Conservation (phyloP, 2,113 vertebrate genomes). For the Brachionichthys hirsutus region DNA sequence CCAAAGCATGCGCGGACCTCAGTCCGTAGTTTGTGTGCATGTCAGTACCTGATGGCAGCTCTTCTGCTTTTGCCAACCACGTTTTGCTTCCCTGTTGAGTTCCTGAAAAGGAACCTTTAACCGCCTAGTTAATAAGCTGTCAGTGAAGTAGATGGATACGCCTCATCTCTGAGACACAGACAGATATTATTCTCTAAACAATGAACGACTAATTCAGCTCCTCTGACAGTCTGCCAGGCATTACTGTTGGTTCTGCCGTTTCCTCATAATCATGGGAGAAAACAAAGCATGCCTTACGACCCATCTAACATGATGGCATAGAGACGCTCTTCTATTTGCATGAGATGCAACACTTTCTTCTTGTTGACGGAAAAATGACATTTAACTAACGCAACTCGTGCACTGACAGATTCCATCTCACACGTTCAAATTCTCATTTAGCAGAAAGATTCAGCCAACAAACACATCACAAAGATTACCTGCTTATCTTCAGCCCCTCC, state of each 20-base stretch:
- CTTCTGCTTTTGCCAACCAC: conserved; percentile 11
- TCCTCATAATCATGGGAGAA: conserved; percentile 1
- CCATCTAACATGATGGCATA: neutral
- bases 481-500: conserved; percentile 26
- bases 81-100: conserved; percentile 17
- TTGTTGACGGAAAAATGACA: too few species aligned
- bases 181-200: neutral
- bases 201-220: conserved; percentile 21
- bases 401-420: too few species aligned
- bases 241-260: conserved; percentile 13
- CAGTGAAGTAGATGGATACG: neutral
- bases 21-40: too few species aligned
- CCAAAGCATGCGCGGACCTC: too few species aligned
- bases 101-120: conserved; percentile 43
- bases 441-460: too few species aligned
- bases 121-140: neutral
- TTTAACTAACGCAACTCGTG: too few species aligned
- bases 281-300: neutral
- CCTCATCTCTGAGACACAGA: neutral
- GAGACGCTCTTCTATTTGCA: too few species aligned
- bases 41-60: conserved; percentile 27
- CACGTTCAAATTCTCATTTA: too few species aligned
- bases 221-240: conserved; percentile 28
- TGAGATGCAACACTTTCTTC: too few species aligned
- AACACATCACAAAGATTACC: conserved; percentile 26